Conservation (phyloP, 2,113 vertebrate species). For the Dissostichus mawsoni region DNA sequence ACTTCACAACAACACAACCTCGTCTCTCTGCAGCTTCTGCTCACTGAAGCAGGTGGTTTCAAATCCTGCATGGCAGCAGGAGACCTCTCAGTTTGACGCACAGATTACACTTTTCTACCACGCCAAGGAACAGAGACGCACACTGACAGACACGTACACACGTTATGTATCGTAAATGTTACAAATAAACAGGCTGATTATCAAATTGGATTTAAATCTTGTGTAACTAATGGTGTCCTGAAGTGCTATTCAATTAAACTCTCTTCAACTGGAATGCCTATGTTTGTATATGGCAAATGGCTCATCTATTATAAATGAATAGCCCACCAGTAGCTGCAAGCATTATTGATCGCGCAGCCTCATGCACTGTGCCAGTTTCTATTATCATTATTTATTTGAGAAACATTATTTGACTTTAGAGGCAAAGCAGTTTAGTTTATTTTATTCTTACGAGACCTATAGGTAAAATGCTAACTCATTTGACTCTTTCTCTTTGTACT, state of each 20-base stretch:
- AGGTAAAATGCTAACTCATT: neutral
- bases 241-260: neutral
- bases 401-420: neutral
- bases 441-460: neutral
- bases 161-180: neutral
- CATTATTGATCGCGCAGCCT: constrained; percentile 21
- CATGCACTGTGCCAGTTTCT: neutral
- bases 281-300: constrained; percentile 1
- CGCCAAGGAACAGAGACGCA: neutral
- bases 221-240: neutral
- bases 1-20: neutral
- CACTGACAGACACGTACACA: neutral
- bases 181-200: neutral
- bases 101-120: constrained; percentile 45
- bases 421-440: neutral
- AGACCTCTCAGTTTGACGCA: constrained; percentile 12
- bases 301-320: constrained; percentile 27
- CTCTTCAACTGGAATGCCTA: neutral
- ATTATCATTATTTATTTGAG: neutral
- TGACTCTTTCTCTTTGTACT: neutral
- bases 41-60: constrained; percentile 48
- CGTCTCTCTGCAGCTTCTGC: constrained; percentile 3
- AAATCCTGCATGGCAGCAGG: constrained; percentile 39
- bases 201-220: neutral
- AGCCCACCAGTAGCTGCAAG: constrained; percentile 8